phyloP scores from a whole-genome alignment of 2,113 vertebrate species.

The Protobothrops mucrosquamatus region DNA sequence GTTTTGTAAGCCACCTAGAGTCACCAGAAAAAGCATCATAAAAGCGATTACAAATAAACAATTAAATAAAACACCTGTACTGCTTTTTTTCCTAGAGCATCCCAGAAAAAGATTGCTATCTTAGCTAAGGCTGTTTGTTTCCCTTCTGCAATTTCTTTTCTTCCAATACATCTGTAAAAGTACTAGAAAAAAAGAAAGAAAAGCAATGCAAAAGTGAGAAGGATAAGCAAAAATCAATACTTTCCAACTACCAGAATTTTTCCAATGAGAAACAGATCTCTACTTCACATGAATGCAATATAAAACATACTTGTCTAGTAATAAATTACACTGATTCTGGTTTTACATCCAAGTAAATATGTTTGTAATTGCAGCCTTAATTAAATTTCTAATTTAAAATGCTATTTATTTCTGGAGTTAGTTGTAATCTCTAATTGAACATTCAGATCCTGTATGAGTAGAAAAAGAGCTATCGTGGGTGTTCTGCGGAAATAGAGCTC shows the following conservation, averaged over 20 bases:
- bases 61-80: too few relatives aligned
- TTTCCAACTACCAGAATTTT: not conserved
- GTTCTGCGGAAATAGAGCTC: not conserved
- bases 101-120: too few relatives aligned
- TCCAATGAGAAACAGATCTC: not conserved
- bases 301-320: not conserved
- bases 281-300: not conserved
- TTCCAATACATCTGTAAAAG: not conserved
- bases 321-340: not conserved
- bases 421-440: not conserved
- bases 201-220: too few relatives aligned
- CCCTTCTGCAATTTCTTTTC: not conserved
- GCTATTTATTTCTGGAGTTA: not conserved
- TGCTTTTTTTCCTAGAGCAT: too few relatives aligned
- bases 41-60: too few relatives aligned
- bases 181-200: not conserved
- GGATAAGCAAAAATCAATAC: too few relatives aligned
- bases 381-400: conserved; percentile 9
- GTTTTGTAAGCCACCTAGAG: too few relatives aligned
- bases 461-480: not conserved
- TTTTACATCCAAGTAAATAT: not conserved
- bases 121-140: too few relatives aligned
- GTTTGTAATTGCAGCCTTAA: not conserved
- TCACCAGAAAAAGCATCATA: too few relatives aligned
- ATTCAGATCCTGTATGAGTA: not conserved